Evolutionary conservation across 2,888 invertebrate genomes (phyloP).

Genomic region (Psylliodes chrysocephalus): DNA sequence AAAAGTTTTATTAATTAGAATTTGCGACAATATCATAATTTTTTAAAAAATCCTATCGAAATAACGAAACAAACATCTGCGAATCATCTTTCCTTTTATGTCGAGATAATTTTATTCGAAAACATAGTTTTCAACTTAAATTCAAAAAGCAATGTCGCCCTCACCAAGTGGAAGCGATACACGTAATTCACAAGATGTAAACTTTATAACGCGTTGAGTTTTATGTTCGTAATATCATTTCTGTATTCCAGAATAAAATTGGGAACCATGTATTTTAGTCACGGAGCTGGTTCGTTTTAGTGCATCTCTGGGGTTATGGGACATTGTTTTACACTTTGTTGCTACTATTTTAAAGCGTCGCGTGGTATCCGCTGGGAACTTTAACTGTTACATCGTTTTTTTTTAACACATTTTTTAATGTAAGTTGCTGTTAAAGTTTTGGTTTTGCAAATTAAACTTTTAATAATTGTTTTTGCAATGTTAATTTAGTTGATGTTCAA

Average conservation of each 20-base stretch:
- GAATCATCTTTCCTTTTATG: background rate
- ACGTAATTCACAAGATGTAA: slow-evolving; percentile 43
- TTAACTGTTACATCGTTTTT: no score
- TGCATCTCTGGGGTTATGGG: slow-evolving; percentile 1
- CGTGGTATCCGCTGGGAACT: no score
- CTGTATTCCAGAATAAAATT: slow-evolving; percentile 44
- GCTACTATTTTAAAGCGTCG: no score
- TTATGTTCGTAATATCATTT: slow-evolving; percentile 45
- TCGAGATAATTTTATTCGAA: background rate
- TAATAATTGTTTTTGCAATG: no score
- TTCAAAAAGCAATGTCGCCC: slow-evolving; percentile 8
- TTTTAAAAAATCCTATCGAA: no score
- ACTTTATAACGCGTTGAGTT: slow-evolving; percentile 43
- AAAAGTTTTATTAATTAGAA: no score
- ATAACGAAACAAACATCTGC: background rate
- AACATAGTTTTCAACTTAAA: slow-evolving; percentile 21
- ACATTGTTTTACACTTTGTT: background rate
- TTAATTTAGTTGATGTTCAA: no score
- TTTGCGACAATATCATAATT: no score
- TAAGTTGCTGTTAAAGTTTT: no score
- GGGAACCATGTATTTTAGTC: slow-evolving; percentile 38
- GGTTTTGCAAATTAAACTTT: no score
- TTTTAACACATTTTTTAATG: no score
- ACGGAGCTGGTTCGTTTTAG: slow-evolving; percentile 14
- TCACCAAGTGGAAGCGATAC: slow-evolving; percentile 18